Conservation (phyloP, 1,140 invertebrate genomes). For the Dreissena polymorpha region DNA sequence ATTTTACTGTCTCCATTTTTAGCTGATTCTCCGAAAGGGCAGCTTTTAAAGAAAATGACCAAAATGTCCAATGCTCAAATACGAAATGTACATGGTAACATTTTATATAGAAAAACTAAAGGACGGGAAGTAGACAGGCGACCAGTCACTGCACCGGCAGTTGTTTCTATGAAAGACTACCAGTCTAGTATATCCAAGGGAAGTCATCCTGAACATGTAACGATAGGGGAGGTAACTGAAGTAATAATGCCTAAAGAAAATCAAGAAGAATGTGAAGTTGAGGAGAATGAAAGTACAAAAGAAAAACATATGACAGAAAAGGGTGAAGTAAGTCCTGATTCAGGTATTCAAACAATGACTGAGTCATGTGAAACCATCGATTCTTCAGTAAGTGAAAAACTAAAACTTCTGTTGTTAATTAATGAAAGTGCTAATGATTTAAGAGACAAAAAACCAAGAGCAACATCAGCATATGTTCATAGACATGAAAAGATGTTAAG, state of each 20-base stretch:
- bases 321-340: constrained; percentile 3
- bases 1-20: constrained; percentile 56
- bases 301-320: not conserved
- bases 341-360: constrained; percentile 19
- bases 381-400: constrained; percentile 37
- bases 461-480: constrained; percentile 32
- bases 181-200: constrained; percentile 27
- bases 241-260: not conserved
- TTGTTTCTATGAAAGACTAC: constrained; percentile 33
- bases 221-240: constrained; percentile 2
- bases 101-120: constrained; percentile 53
- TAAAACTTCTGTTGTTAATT: constrained; percentile 15
- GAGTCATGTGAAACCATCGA: constrained; percentile 23
- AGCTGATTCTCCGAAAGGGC: constrained; percentile 55
- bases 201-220: constrained; percentile 10
- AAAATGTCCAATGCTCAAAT: constrained; percentile 49
- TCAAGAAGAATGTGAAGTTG: not conserved
- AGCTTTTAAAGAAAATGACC: constrained; percentile 48
- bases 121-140: constrained; percentile 31
- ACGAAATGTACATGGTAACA: constrained; percentile 57
- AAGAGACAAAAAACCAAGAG: constrained; percentile 22
- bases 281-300: not conserved
- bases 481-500: constrained; percentile 8
- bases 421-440: not conserved
- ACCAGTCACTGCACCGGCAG: constrained; percentile 61